phyloP scores from a whole-genome alignment of 2,113 vertebrate species.

The Neotoma lepida region DNA sequence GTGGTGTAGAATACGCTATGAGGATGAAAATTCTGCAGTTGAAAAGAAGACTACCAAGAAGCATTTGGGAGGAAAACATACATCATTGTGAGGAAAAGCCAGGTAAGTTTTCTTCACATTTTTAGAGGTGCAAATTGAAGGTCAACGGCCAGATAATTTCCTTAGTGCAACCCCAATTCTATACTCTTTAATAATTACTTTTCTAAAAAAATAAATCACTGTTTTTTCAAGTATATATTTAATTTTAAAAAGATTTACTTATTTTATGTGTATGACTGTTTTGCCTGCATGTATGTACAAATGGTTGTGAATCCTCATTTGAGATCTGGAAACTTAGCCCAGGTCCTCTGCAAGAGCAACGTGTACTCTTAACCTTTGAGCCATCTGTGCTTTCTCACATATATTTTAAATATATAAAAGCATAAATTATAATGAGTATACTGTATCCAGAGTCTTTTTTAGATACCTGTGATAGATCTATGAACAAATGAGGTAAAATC shows the following conservation, averaged over 20 bases:
- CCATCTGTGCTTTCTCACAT: background rate
- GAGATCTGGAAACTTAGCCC: background rate
- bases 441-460: background rate
- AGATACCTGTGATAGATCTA: background rate
- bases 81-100: background rate
- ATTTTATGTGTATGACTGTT: background rate
- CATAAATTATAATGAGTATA: background rate
- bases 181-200: background rate
- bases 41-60: background rate
- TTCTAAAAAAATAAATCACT: background rate
- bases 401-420: background rate
- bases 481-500: background rate
- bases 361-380: background rate
- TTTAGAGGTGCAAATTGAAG: background rate
- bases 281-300: background rate
- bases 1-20: rapidly evolving
- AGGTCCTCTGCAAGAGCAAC: background rate
- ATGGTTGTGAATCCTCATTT: background rate
- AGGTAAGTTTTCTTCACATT: background rate
- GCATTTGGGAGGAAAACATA: background rate
- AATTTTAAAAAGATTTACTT: background rate
- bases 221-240: background rate
- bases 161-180: background rate
- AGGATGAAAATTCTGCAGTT: background rate
- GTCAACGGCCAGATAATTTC: background rate